phyloP scores from a whole-genome alignment of 2,113 vertebrate genomes.

The Ptyas mucosa region DNA sequence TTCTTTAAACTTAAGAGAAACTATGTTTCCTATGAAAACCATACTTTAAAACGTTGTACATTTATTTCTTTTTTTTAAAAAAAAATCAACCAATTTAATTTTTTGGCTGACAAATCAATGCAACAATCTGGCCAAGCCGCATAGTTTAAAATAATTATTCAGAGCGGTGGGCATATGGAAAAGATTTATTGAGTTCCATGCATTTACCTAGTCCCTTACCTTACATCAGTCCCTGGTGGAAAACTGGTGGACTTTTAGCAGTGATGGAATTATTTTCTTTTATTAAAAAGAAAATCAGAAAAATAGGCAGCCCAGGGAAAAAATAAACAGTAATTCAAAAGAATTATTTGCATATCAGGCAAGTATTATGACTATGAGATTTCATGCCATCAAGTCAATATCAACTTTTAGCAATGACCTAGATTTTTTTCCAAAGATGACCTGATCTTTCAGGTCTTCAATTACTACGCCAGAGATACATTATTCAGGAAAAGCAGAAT shows the following conservation, averaged over 20 bases:
- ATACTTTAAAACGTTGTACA: neutral
- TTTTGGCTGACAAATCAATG: neutral
- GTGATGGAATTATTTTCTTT: neutral
- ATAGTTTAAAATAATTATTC: neutral
- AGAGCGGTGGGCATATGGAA: neutral
- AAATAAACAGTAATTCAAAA: neutral
- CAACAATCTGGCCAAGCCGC: neutral
- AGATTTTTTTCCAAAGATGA: neutral
- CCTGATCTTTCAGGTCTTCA: neutral
- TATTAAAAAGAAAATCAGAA: neutral
- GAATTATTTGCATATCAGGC: neutral
- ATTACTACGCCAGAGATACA: neutral
- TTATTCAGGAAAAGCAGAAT: neutral
- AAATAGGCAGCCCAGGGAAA: neutral
- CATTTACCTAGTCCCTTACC: no score
- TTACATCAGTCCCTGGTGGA: neutral
- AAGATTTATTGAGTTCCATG: neutral
- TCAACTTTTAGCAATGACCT: neutral
- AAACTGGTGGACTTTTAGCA: neutral
- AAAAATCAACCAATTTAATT: neutral
- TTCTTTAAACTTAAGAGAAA: neutral
- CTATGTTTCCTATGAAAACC: neutral
- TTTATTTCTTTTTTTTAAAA: neutral
- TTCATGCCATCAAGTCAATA: neutral
- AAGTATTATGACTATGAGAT: neutral